These are phyloP conservation scores for Biston betularia DNA, from an alignment of 2,888 invertebrate species.

Conservation along the genomic window DNA sequence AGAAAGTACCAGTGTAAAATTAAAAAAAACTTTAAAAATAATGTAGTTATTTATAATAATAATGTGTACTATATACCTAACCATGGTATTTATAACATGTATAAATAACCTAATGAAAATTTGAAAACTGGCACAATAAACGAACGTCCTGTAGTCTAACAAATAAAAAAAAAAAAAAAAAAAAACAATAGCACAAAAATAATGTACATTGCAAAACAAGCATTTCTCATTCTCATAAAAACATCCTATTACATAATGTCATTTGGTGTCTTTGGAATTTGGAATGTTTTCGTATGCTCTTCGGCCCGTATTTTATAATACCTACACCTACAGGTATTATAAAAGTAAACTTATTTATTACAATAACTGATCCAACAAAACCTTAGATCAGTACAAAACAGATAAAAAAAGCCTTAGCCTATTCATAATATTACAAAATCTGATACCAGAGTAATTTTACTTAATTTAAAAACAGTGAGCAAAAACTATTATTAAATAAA, in stretches of 20 bases:
- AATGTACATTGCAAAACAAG: neutral
- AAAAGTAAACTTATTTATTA: neutral
- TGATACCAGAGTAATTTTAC: neutral
- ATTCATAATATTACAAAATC: neutral
- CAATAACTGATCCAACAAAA: no score
- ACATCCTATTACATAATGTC: no score
- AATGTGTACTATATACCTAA: no score
- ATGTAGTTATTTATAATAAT: no score
- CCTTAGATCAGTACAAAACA: neutral
- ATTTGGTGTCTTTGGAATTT: neutral
- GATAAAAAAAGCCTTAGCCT: neutral
- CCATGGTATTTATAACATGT: no score
- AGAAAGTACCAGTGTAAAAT: no score
- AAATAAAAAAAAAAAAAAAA: no score
- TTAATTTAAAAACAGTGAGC: neutral
- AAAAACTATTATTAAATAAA: neutral
- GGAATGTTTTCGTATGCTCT: slow-evolving; percentile 18
- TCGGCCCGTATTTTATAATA: neutral
- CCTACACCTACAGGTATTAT: slow-evolving; percentile 3
- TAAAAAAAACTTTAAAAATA: no score
- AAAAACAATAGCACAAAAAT: no score
- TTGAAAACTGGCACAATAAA: no score
- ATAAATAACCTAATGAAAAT: no score
- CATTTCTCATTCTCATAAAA: neutral
- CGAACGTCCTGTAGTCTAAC: no score